Base-by-base conservation (phyloP, 2,797 vertebrate genomes). In the Otolemur crassicaudatus region DNA sequence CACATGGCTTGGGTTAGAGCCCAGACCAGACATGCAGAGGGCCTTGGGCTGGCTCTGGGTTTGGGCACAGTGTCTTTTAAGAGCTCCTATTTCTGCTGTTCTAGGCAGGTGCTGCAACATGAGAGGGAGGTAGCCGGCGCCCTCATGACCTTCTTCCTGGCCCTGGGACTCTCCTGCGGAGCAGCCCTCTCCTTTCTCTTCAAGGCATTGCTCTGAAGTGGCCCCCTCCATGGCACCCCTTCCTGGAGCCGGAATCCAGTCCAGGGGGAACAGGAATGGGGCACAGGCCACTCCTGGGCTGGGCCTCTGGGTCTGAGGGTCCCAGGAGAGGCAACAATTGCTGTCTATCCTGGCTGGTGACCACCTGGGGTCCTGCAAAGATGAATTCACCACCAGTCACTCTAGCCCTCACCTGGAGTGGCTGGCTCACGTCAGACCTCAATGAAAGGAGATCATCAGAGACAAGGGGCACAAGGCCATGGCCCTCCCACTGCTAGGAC, bases 81-180 rank as follows among this genome's bases (percentile, higher is more conserved):
- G 58, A 67, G 72, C 60, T 31, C 16, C 58, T 70, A 2, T 25
- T 76, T 63, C 94, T 65, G 29, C 84, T 91, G 80, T 89, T 79
- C 34, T 97, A 99, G 99, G 98, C 97, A 99, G 96, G 99, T 99
- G 94, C 97, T 98, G 60, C 95, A 98, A 0, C 99, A 99, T 5
- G 99, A 99, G 29, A 98, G 98, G 1, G 99, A 99, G 97, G 99
- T 99, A 0, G 99, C 99, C 0, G 99, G 99, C 2, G 99, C 99
- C 65, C 98, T 99, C 94, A 99, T 99, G 99, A 99, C 99, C 22
- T 99, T 99, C 98, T 99, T 99, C 98, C 96, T 99, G 94, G 98
- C 99, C 2, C 97, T 99, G 96, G 99, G 99, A 14, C 98, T 99
- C 63, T 99, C 99, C 65, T 97, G 99, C 0, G 99, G 99, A 7